Evolutionary conservation across 2,797 vertebrate species (phyloP), one percentile per base, ranked within the genome.

Genomic region (Tinamus major): DNA sequence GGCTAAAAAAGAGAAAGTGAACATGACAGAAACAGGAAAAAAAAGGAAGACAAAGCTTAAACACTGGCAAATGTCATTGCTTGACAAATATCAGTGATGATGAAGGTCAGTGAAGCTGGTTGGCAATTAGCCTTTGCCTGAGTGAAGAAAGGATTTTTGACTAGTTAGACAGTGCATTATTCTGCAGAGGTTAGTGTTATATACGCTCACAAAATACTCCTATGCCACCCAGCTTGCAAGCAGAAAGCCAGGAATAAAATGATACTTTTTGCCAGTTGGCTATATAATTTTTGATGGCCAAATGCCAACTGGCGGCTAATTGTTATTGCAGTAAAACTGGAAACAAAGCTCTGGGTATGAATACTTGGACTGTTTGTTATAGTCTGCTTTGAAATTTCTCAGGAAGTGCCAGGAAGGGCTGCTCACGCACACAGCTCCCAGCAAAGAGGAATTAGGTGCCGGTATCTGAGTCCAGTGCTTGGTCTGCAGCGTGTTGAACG

Each of bases 301-400:
- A 23, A 92, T 24, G 97, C 97, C 97, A 97, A 93, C 71, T 85
- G 48, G 37, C 85, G 75, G 89, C 94, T 97, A 97, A 97, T 97
- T 97, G 95, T 97, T 96, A 97, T 92, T 96, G 94, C 97, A 94
- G 89, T 78, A 92, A 96, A 96, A 95, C 80, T 65, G 93, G 87
- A 96, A 96, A 97, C 97, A 97, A 97, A 96, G 85, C 64, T 82
- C 80, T 83, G 78, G 76, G 33, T 93, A 93, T 97, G 96, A 97
- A 96, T 93, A 87, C 92, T 92, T 91, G 85, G 82, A 84, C 93
- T 95, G 85, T 95, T 92, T 93, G 81, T 95, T 95, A 23, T 61
- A 80, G 61, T 90, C 31, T 63, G 39, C 48, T 90, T 70, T 55
- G 91, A 90, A 92, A 85, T 87, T 85, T 79, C 85, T 68, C 84